phyloP scores from a whole-genome alignment of 2,113 vertebrate genomes.

The Passer montanus region DNA sequence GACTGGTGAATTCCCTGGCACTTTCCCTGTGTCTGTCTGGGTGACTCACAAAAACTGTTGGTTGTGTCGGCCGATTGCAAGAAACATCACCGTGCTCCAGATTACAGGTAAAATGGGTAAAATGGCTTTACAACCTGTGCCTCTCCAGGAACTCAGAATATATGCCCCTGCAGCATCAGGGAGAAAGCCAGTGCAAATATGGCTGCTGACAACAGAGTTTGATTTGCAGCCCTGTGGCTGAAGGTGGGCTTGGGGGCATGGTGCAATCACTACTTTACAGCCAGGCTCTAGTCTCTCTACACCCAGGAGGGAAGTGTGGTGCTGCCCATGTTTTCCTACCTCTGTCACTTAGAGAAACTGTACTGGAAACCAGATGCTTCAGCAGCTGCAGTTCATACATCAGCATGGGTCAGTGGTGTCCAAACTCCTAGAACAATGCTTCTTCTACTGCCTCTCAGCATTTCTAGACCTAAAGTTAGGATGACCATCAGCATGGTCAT shows the following conservation, averaged over 20 bases:
- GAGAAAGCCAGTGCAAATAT: neutral
- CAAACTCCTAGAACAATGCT: neutral
- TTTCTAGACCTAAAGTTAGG: neutral
- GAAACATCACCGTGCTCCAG: slow-evolving; percentile 38
- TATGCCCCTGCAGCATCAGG: neutral
- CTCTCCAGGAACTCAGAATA: neutral
- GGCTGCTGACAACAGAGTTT: neutral
- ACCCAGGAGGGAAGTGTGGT: neutral
- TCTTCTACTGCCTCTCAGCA: neutral
- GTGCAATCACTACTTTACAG: neutral
- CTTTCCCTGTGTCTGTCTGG: slow-evolving; percentile 71
- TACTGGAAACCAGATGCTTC: neutral
- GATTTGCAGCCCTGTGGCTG: neutral
- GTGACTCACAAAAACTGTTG: slow-evolving; percentile 65
- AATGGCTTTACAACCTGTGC: neutral
- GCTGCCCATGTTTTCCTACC: neutral
- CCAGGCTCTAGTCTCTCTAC: neutral
- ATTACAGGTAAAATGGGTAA: slow-evolving; percentile 74
- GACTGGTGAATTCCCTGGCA: slow-evolving; percentile 43
- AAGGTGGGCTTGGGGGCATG: neutral
- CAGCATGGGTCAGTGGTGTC: neutral
- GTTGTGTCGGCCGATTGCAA: slow-evolving; percentile 65
- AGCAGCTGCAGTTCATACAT: neutral
- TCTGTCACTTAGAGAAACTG: neutral
- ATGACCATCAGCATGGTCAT: neutral